These are phyloP conservation scores for Mya arenaria DNA, from an alignment of 1,140 invertebrate species.

Conservation along the genomic window DNA sequence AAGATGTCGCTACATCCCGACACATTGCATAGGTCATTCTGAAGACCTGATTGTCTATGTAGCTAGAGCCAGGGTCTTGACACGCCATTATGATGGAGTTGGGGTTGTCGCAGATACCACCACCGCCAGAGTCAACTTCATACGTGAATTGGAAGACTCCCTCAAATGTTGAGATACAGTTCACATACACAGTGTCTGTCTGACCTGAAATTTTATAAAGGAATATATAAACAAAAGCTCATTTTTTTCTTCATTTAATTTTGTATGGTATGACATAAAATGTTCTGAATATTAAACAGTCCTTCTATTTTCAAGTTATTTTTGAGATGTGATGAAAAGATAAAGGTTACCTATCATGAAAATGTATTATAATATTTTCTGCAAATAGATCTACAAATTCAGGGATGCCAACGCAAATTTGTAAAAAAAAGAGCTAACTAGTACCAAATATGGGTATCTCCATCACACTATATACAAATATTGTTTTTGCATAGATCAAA, in stretches of 20 bases:
- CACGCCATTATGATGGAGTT: conserved; percentile 96
- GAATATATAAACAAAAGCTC: background rate
- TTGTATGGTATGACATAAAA: background rate
- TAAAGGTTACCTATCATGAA: background rate
- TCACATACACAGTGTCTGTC: conserved; percentile 66
- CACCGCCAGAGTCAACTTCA: conserved; percentile 74
- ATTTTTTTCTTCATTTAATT: background rate
- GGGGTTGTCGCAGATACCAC: conserved; percentile 82
- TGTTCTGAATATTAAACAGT: background rate
- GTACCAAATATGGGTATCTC: too few species aligned
- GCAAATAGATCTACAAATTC: background rate
- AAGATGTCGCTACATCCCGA: conserved; percentile 90
- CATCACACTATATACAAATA: too few species aligned
- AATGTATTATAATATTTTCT: background rate
- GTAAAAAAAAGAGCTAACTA: too few species aligned
- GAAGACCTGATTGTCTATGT: conserved; percentile 98
- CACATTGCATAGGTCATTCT: conserved; percentile 97
- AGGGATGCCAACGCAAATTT: too few species aligned
- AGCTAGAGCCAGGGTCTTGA: conserved; percentile 96
- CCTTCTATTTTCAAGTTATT: background rate
- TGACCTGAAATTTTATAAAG: background rate
- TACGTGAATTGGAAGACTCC: conserved; percentile 80
- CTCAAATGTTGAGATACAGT: conserved; percentile 80
- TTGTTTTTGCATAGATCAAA: too few species aligned
- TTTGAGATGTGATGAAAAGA: background rate